phyloP scores from a whole-genome alignment of 2,797 vertebrate genomes.

The Smutsia gigantea region DNA sequence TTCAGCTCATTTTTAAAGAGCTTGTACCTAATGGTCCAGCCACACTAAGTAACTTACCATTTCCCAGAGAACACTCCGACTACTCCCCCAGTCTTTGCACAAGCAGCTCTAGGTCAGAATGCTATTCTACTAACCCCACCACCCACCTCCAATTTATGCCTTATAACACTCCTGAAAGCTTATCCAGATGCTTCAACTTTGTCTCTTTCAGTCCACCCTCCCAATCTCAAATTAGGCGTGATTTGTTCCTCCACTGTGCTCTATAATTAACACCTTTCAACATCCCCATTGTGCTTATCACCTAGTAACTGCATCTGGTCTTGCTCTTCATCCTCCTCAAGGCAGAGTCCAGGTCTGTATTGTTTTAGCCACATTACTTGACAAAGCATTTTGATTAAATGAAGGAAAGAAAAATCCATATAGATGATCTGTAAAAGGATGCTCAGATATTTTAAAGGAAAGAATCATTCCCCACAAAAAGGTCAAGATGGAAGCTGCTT shows the following conservation, averaged over 20 bases:
- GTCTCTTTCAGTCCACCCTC: neutral
- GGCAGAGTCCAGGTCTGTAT: neutral
- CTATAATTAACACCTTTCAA: neutral
- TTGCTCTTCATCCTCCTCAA: constrained; percentile 3
- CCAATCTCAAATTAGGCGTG: neutral
- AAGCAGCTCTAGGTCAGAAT: neutral
- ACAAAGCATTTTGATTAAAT: neutral
- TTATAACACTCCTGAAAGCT: neutral
- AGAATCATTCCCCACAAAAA: neutral
- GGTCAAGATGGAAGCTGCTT: neutral
- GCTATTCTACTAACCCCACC: neutral
- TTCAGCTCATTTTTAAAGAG: neutral
- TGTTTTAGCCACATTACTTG: neutral
- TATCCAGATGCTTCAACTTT: neutral
- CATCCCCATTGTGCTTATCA: neutral
- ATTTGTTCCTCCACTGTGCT: neutral
- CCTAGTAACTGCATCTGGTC: neutral
- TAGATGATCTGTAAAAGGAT: neutral
- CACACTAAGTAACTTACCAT: neutral
- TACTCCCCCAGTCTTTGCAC: neutral
- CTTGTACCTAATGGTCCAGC: neutral
- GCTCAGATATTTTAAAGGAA: neutral
- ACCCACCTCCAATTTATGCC: neutral
- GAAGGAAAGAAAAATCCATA: neutral
- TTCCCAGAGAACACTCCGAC: neutral